A percentile compares a stretch with the other conserved stretches of the same genome.
Conservation (phyloP, 2,113 vertebrate genomes). For the Fregetta grallaria region DNA sequence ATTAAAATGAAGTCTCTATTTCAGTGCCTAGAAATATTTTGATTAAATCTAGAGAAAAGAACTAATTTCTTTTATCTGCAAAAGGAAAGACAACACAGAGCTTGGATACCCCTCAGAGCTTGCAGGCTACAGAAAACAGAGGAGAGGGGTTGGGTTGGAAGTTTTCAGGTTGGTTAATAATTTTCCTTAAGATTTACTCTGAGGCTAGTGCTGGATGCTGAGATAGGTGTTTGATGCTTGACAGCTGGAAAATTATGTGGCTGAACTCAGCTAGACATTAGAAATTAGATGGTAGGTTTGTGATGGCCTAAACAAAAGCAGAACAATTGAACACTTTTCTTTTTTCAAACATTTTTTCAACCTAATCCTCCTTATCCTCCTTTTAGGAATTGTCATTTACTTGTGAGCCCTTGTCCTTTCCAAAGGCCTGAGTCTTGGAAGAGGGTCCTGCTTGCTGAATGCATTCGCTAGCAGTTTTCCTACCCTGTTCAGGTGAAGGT, state of each 20-base stretch:
- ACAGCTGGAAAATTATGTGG: not conserved
- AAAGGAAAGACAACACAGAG: not conserved
- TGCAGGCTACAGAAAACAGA: not conserved
- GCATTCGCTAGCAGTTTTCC: not conserved
- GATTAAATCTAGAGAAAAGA: not conserved
- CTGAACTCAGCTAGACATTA: not conserved
- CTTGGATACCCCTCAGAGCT: not conserved
- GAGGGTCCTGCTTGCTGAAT: not conserved
- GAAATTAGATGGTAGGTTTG: not conserved
- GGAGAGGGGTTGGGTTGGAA: not conserved
- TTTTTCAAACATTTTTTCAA: not conserved
- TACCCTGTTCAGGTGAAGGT: not conserved
- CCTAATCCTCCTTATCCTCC: not conserved
- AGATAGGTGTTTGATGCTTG: not conserved
- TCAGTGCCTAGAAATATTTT: not conserved
- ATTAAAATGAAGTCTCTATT: not conserved
- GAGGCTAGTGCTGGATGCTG: not conserved
- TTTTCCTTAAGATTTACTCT: not conserved
- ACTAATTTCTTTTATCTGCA: not conserved
- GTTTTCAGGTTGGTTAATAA: not conserved
- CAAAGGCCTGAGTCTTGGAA: not conserved
- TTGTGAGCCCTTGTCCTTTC: not conserved
- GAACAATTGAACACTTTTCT: not conserved
- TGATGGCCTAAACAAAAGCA: not conserved
- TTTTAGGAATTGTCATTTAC: not conserved